A percentile compares a stretch with the other conserved stretches of the same genome.
These are phyloP conservation scores for Campoletis sonorensis DNA, from an alignment of 1,140 invertebrate species.

Conservation along the genomic window DNA sequence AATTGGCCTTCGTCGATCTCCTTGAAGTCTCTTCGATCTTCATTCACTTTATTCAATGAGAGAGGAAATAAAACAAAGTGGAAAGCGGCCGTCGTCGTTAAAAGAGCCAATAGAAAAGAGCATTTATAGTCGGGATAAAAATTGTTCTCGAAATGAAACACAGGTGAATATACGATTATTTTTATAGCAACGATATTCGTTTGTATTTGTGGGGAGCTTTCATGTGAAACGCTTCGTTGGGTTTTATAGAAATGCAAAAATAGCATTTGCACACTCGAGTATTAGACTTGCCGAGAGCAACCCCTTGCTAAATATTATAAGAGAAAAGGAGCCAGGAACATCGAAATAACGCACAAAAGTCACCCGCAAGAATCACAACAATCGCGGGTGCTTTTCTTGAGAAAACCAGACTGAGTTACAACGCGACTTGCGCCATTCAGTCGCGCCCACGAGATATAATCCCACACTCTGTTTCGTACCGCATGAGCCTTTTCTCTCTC, in stretches of 20 bases:
- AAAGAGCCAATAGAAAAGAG: neutral
- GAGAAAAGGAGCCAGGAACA: conserved; percentile 1
- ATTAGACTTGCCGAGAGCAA: conserved; percentile 37
- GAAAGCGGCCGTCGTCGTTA: conserved; percentile 9
- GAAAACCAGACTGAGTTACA: conserved; percentile 51
- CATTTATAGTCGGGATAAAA: conserved; percentile 1
- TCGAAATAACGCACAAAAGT: conserved; percentile 40
- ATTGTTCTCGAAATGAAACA: conserved; percentile 34
- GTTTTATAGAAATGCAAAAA: conserved; percentile 50
- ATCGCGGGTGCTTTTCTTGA: conserved; percentile 10
- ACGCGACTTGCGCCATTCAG: conserved; percentile 54
- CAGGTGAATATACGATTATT: conserved; percentile 43
- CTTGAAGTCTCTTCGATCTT: neutral
- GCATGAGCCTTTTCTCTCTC: neutral
- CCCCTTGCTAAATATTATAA: conserved; percentile 1
- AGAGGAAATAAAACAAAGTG: conserved; percentile 5
- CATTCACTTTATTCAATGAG: neutral
- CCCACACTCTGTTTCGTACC: conserved; percentile 8
- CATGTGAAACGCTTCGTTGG: conserved; percentile 34
- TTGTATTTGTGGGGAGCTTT: conserved; percentile 30
- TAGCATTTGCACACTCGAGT: conserved; percentile 12
- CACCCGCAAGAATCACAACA: conserved; percentile 34
- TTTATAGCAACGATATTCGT: conserved; percentile 25
- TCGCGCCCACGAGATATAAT: conserved; percentile 52
- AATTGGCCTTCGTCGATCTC: conserved; percentile 2